Evolutionary conservation across 2,888 invertebrate genomes (phyloP), one percentile per base, ranked within the genome.

Genomic region (Uloborus plumipes): DNA sequence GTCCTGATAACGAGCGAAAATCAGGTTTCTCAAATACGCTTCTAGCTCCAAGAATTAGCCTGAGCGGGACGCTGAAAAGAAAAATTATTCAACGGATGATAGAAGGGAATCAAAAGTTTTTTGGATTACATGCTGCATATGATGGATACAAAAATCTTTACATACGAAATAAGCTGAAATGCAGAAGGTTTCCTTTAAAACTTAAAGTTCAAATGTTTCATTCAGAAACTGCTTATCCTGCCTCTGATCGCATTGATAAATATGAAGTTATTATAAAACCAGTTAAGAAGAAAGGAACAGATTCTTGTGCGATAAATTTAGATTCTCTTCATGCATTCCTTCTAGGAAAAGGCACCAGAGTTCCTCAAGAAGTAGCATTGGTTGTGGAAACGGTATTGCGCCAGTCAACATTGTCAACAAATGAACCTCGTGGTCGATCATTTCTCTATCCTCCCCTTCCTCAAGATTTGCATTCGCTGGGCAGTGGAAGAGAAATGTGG

Each of bases 121-220:
- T 89, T 86, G 87, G 87, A 74, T 88, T 88, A 58, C 87, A 89
- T 53, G 90, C 90, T 2, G 91, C 91, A 22, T 91, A 91, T 87
- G 91, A 91, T 87, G 91, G 91, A 39, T 88, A 90, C 76, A 89
- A 90, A 84, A 91, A 91, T 86, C 88, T 91, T 84, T 91, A 91
- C 88, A 91, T 90, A 67, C 85, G 90, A 61, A 90, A 91, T 64
- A 88, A 89, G 20, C 87, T 91, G n/a, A n/a, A 22, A 15, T 20
- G 18, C 7, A 16, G 1, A 39, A 11, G 11, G 39, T 39, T 39
- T 39, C 39, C 39, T 39, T 59, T 47, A 51, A 22, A 31, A n/a
- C 16, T 31, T 39, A 14, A 53, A 20, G 22, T 51, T 9, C 16
- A 26, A 64, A 15, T 55, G 15, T 1, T 47, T 65, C 1, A 14